Evolutionary conservation across 2,113 vertebrate species (phyloP).

Genomic region (Diadophis punctatus): DNA sequence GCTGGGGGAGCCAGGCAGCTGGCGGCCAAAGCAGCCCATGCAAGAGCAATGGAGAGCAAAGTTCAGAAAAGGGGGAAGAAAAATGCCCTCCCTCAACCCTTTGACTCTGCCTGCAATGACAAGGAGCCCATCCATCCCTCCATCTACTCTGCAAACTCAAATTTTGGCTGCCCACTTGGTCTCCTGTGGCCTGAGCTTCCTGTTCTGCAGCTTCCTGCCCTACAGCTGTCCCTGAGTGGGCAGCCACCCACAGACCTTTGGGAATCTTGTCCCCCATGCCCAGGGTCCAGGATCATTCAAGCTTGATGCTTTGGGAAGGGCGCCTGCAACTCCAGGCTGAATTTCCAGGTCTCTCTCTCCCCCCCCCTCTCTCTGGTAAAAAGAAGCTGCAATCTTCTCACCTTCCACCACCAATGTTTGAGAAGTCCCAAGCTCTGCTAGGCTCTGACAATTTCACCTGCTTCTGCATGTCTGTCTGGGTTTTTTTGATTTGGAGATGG

Average conservation of each 20-base stretch:
- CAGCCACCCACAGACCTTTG: neutral
- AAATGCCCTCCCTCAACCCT: neutral
- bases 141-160: neutral
- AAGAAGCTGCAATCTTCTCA: neutral
- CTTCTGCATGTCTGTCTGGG: neutral
- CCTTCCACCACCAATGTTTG: neutral
- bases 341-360: too few relatives aligned
- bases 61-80: neutral
- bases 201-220: too few relatives aligned
- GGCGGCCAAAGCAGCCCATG: neutral
- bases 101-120: neutral
- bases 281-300: neutral
- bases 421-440: neutral
- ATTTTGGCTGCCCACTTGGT: neutral
- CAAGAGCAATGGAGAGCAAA: neutral
- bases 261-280: neutral
- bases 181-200: neutral
- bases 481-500: neutral
- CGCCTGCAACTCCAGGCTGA: neutral
- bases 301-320: neutral
- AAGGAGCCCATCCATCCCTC: neutral
- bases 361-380: neutral
- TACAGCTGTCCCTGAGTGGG: neutral
- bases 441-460: neutral
- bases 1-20: neutral